Evolutionary conservation across 2,113 vertebrate genomes (phyloP).

Genomic region (Oreochromis spilurus): DNA sequence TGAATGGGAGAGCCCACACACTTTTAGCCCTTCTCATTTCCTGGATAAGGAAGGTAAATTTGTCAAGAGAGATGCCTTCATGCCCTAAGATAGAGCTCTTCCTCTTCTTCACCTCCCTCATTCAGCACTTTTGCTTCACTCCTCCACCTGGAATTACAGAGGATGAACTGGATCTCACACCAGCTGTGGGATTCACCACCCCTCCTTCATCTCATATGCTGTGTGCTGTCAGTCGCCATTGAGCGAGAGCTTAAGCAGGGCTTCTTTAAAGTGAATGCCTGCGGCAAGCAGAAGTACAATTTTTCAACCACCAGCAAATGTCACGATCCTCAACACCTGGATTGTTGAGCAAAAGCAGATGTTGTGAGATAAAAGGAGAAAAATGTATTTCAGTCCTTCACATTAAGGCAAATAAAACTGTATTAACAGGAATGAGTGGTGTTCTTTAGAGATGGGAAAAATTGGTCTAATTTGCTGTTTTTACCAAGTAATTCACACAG

Average conservation of each 20-base stretch:
- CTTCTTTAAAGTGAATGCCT: not conserved
- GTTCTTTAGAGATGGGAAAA: not conserved
- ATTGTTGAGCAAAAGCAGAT: not conserved
- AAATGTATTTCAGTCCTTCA: not conserved
- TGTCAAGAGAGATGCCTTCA: constrained; percentile 61
- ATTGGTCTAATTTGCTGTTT: not conserved
- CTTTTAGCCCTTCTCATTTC: constrained; percentile 69
- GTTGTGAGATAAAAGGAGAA: not conserved
- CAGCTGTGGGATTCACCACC: constrained; percentile 32
- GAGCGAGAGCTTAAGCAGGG: not conserved
- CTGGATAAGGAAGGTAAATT: constrained; percentile 59
- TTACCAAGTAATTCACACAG: not conserved
- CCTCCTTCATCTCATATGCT: constrained; percentile 46
- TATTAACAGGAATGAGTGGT: not conserved
- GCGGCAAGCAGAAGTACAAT: not conserved
- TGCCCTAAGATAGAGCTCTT: constrained; percentile 77
- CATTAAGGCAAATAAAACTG: not conserved
- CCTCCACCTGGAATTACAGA: constrained; percentile 63
- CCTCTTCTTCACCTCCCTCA: constrained; percentile 74
- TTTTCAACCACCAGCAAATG: not conserved
- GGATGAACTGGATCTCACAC: constrained; percentile 72
- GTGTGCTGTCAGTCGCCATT: constrained; percentile 44
- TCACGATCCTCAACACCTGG: not conserved
- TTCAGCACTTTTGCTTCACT: constrained; percentile 71
- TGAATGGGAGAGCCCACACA: constrained; percentile 66